Evolutionary conservation across 2,888 invertebrate genomes (phyloP).

Genomic region (Troides helena): DNA sequence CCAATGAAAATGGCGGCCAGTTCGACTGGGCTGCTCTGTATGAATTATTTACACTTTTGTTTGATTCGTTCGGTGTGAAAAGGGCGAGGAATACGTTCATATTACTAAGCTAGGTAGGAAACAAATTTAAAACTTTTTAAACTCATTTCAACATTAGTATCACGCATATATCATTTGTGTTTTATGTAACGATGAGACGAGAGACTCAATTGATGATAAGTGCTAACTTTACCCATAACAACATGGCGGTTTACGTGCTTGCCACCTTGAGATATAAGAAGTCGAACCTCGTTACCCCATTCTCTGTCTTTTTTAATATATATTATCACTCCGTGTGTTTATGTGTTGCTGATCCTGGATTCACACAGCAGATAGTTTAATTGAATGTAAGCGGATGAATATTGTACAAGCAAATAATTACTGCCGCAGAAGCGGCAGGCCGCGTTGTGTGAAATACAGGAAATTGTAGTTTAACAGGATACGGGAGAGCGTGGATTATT

Average conservation of each 20-base stretch:
- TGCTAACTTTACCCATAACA: no score
- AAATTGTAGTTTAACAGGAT: conserved; percentile 25
- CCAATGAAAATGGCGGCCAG: conserved; percentile 8
- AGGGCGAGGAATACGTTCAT: not conserved
- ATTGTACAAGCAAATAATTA: conserved; percentile 21
- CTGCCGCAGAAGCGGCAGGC: conserved; percentile 7
- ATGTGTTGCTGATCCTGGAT: no score
- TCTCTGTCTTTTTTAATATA: no score
- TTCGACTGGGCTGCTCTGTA: conserved; percentile 4
- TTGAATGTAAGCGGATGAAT: conserved; percentile 1
- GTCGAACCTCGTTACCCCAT: no score
- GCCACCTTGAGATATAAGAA: no score
- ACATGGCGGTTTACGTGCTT: no score
- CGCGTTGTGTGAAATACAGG: conserved; percentile 19
- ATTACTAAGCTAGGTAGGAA: not conserved
- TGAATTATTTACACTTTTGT: conserved; percentile 20
- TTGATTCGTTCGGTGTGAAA: conserved; percentile 7
- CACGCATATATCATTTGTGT: no score
- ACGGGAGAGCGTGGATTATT: conserved; percentile 19
- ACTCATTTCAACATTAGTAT: no score
- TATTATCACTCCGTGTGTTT: no score
- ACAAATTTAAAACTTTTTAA: no score
- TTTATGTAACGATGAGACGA: no score
- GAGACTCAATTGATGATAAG: no score
- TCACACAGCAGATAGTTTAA: not conserved